These are phyloP conservation scores for Trachelus troglodyta DNA, from an alignment of 2,888 invertebrate genomes.

Conservation along the genomic window DNA sequence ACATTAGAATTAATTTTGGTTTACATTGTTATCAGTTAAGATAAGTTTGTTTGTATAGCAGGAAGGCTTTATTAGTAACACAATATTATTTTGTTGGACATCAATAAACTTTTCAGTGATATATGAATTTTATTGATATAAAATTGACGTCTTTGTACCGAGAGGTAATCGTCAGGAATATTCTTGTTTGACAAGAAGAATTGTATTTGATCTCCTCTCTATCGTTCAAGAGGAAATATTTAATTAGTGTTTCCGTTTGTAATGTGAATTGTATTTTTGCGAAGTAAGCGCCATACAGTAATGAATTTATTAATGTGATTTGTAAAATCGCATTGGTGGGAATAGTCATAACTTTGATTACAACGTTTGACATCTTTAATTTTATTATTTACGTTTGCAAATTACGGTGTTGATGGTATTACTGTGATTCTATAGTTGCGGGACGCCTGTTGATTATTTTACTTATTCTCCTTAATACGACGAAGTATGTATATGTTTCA, in stretches of 20 bases:
- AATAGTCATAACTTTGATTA: neutral
- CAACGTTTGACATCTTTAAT: neutral
- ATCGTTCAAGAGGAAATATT: neutral
- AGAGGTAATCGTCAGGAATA: neutral
- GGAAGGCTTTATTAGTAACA: neutral
- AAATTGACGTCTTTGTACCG: neutral
- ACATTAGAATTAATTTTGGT: neutral
- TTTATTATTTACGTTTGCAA: neutral
- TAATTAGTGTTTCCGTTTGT: neutral
- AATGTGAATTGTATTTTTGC: neutral
- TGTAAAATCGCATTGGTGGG: neutral
- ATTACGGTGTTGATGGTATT: neutral
- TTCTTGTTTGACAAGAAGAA: neutral
- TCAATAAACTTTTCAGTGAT: neutral
- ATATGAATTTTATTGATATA: neutral
- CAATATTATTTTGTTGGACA: neutral
- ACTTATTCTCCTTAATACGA: neutral
- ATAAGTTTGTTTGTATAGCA: neutral
- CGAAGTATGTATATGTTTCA: slow-evolving; percentile 27
- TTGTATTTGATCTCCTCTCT: neutral
- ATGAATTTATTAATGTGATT: neutral
- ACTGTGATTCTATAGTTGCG: neutral
- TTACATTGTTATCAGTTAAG: neutral
- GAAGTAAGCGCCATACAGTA: neutral
- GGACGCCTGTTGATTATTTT: neutral